Conservation (phyloP, 2,113 vertebrate species). For the Zonotrichia leucophrys region DNA sequence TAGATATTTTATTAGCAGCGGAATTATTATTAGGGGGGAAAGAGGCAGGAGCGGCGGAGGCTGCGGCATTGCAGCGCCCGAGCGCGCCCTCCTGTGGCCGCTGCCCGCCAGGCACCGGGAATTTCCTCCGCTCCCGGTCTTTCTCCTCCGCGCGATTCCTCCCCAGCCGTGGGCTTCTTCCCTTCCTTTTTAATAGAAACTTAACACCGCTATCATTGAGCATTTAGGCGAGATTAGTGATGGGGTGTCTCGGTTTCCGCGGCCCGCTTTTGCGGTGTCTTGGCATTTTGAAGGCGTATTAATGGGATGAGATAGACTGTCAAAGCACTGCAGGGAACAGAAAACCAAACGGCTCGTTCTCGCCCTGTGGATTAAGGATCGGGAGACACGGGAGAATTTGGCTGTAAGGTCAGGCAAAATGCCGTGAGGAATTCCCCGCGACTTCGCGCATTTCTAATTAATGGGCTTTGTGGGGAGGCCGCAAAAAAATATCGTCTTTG, state of each 20-base stretch:
- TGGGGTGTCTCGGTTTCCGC: neutral
- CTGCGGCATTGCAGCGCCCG: conserved; percentile 47
- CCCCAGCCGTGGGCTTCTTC: neutral
- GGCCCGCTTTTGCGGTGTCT: neutral
- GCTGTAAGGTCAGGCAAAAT: conserved; percentile 1
- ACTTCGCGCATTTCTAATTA: neutral
- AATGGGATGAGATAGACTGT: neutral
- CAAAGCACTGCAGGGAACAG: conserved; percentile 19
- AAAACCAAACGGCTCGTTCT: neutral
- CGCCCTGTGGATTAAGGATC: neutral
- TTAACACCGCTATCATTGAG: neutral
- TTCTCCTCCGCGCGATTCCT: neutral
- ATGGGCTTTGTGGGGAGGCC: neutral
- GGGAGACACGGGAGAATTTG: neutral
- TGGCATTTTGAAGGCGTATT: neutral
- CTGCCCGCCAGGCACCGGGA: neutral
- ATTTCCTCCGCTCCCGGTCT: neutral
- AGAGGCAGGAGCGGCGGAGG: neutral
- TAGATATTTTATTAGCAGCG: conserved; percentile 69
- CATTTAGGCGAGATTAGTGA: neutral
- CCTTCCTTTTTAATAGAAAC: neutral
- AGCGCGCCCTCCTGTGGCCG: conserved; percentile 79
- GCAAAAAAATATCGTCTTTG: neutral
- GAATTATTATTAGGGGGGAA: conserved; percentile 25
- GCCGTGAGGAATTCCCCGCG: neutral